phyloP scores from a whole-genome alignment of 2,113 vertebrate genomes.

The Patagioenas fasciata region DNA sequence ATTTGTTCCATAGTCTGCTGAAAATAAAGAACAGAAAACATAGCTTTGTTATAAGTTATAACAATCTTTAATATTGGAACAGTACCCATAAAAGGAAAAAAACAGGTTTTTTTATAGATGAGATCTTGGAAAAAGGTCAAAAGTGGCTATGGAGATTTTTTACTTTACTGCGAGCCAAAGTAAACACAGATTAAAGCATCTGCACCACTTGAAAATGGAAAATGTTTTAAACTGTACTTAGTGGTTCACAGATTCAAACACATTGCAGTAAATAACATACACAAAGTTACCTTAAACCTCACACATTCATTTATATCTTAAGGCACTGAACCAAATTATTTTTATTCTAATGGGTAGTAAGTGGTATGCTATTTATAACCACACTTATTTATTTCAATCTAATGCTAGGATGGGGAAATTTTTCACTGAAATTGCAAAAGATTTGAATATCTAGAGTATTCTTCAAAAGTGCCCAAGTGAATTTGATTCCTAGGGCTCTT shows the following conservation, averaged over 20 bases:
- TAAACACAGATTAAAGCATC: constrained; percentile 10
- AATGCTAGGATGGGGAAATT: neutral
- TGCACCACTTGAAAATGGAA: neutral
- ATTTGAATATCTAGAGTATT: neutral
- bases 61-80: neutral
- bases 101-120: neutral
- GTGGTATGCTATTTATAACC: neutral
- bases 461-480: neutral
- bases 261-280: neutral
- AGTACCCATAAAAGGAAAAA: neutral
- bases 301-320: neutral
- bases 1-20: neutral
- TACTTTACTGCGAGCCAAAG: neutral
- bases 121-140: neutral
- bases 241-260: neutral
- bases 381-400: neutral
- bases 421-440: neutral
- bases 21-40: neutral
- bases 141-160: neutral
- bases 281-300: neutral
- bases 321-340: neutral
- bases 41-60: neutral
- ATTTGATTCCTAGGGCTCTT: neutral
- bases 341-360: neutral
- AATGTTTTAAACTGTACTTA: neutral